Percentiles rank a stretch among this genome's conserved stretches.
Evolutionary conservation across 2,888 invertebrate genomes (phyloP).

Genomic region (Chaetogeoica ovagalla): DNA sequence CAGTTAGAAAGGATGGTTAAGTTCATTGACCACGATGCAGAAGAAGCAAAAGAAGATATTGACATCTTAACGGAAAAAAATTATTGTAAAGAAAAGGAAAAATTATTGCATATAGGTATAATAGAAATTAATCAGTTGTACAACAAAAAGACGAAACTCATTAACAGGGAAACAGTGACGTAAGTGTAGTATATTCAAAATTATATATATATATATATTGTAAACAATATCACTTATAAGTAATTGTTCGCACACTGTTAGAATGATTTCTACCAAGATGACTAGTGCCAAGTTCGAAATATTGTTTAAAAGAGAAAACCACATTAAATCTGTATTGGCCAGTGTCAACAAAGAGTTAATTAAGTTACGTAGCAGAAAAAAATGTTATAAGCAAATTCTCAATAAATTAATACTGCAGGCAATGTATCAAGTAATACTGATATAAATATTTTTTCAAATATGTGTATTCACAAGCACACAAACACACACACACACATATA

Average conservation of each 20-base stretch:
- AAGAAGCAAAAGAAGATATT: slow-evolving; percentile 10
- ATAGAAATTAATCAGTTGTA: slow-evolving; percentile 18
- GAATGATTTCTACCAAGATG: slow-evolving; percentile 10
- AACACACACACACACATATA: too few relatives aligned
- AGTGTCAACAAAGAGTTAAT: slow-evolving; percentile 22
- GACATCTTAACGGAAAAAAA: neutral
- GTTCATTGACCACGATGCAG: slow-evolving; percentile 7
- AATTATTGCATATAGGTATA: neutral
- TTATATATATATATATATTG: too few relatives aligned
- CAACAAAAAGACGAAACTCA: slow-evolving; percentile 15
- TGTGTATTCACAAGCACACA: neutral
- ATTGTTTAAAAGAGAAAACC: slow-evolving; percentile 8
- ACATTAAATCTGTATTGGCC: slow-evolving; percentile 31
- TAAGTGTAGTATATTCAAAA: neutral
- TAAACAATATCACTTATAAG: too few relatives aligned
- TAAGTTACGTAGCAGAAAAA: neutral
- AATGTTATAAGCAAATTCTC: neutral
- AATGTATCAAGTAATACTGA: slow-evolving; percentile 33
- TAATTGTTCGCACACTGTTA: neutral
- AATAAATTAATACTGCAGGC: slow-evolving; percentile 44
- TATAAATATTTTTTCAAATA: neutral
- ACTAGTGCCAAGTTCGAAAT: slow-evolving; percentile 25
- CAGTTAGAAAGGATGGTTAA: slow-evolving; percentile 13
- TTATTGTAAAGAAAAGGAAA: neutral
- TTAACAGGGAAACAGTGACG: slow-evolving; percentile 16